phyloP scores from a whole-genome alignment of 2,113 vertebrate species.

The Aphyosemion australe region DNA sequence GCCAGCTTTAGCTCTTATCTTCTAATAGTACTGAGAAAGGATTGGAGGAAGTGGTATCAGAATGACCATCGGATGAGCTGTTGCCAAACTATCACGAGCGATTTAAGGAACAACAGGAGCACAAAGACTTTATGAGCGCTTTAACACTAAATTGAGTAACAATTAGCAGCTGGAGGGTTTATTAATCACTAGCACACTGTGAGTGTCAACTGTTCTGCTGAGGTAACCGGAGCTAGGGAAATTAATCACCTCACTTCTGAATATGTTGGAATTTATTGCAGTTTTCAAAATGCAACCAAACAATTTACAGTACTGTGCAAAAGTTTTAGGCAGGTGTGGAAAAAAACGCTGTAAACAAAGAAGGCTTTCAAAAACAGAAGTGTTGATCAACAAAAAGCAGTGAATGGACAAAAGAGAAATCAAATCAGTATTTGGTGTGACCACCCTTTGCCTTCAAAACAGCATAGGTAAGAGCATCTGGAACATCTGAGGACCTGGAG shows the following conservation, averaged over 20 bases:
- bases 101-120: constrained; percentile 48
- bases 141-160: constrained; percentile 24
- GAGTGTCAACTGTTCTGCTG: neutral
- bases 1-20: constrained; percentile 73
- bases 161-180: constrained; percentile 37
- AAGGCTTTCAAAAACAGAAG: no score
- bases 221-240: neutral
- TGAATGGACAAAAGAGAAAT: no score
- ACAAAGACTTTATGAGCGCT: constrained; percentile 34
- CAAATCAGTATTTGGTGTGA: no score
- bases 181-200: constrained; percentile 1
- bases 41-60: constrained; percentile 53
- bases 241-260: neutral
- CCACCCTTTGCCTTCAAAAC: no score
- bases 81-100: constrained; percentile 57
- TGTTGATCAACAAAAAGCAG: no score
- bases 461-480: no score
- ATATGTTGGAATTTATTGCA: no score
- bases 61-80: constrained; percentile 49
- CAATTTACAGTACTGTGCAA: no score
- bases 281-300: no score
- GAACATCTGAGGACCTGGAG: no score
- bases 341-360: no score
- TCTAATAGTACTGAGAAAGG: constrained; percentile 68
- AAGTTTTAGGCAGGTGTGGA: no score